Evolutionary conservation across 2,888 invertebrate species (phyloP), one percentile per base, ranked within the genome.

Genomic region (Griposia aprilina): DNA sequence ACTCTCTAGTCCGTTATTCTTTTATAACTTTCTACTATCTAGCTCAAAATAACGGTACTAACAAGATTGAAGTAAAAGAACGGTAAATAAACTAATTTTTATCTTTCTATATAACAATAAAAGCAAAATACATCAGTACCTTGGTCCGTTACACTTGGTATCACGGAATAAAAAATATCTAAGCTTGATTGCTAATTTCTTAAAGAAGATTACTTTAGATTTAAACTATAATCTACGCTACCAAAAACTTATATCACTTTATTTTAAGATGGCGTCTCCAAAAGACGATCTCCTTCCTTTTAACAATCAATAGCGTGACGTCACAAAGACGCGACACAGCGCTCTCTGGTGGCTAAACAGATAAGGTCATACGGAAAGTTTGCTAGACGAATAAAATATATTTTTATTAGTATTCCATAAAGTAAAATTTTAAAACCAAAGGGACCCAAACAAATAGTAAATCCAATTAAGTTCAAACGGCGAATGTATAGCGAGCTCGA

Each of bases 111-210:
- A 90, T 90, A 92, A 92, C 90, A 93, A 92, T 92, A 94, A 94
- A 91, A 92, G 89, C 89, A 93, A 97, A 97, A 97, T 97, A 97
- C 93, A 91, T 89, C 91, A 97, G 94, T 97, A 98, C 98, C 98
- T 98, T 98, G 98, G 98, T 98, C 97, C 98, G 98, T 98, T 97
- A 98, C 97, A 97, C 97, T 97, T 97, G 97, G 97, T 97, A 97
- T 96, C 90, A 93, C 90, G 87, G 90, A 93, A 93, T 93, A 92
- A 94, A 94, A 95, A 95, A 91, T 93, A 93, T 91, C 91, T 94
- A 94, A 95, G 93, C 93, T 93, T 93, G 93, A 95, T 94, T 93
- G 90, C 92, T 94, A 94, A 92, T 92, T 93, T 93, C 93, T 92
- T 93, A 94, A 92, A 90, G 90, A 92, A 92, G 97, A 97, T 97